Evolutionary conservation across 2,888 invertebrate genomes (phyloP), one percentile per base, ranked within the genome.

Genomic region (Drosophila tripunctata): DNA sequence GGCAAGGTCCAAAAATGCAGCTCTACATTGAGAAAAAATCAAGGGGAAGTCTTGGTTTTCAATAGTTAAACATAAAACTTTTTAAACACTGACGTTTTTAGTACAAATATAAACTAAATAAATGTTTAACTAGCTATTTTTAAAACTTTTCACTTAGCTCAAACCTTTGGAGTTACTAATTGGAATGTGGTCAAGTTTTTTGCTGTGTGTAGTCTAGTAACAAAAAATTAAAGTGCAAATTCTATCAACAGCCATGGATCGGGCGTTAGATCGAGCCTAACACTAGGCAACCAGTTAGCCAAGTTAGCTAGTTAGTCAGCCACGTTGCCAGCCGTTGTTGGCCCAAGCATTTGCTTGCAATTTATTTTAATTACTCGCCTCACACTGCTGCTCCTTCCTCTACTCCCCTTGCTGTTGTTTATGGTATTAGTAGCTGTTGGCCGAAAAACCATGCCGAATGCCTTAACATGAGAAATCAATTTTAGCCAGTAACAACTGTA

Each of bases 381-480:
- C n/a, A n/a, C n/a, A n/a, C n/a, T n/a, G n/a, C n/a, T n/a, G n/a
- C n/a, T n/a, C n/a, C n/a, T n/a, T n/a, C n/a, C n/a, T 51, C 51
- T 67, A 62, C 43, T 47, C 36, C n/a, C n/a, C n/a, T n/a, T n/a
- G 43, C 17, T 43, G 51, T 51, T 48, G 54, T 69, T 76, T 76
- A 72, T n/a, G n/a, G n/a, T 71, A 54, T 62, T 61, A 67, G 63
- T 67, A 63, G 56, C 30, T 10, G 12, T 66, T 61, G 67, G 67
- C 55, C 55, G n/a, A 41, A 63, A 58, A 38, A 24, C 40, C 62
- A 27, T 12, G 48, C 51, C 61, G 31, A 54, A 44, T 31, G 38
- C 52, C 52, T 61, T 62, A 76, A 86, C 86, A 86, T 69, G 84
- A 77, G 84, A 85, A 86, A 77, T 86, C 86, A 84, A 84, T 85